Conservation (phyloP, 2,797 vertebrate species). For the Benthosema pterotum region DNA sequence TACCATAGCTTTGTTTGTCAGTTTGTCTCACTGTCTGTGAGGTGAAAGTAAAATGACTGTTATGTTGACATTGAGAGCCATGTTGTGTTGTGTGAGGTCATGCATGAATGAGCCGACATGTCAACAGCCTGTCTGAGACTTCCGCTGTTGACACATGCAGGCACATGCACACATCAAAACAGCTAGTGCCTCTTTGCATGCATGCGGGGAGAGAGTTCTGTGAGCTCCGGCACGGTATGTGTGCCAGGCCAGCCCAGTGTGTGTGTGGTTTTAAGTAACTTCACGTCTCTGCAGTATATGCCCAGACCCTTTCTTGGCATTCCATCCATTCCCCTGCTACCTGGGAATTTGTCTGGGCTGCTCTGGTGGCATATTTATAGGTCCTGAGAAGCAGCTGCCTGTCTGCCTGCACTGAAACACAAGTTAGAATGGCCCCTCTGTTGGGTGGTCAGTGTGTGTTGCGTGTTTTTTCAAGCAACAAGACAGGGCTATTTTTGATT, state of each 20-base stretch:
- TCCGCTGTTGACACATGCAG: neutral
- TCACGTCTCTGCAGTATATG: neutral
- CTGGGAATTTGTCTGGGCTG: conserved; percentile 66
- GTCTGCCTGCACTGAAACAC: conserved; percentile 27
- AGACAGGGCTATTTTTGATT: conserved; percentile 27
- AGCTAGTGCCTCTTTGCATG: neutral
- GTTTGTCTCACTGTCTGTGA: neutral
- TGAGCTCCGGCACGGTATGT: neutral
- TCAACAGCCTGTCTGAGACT: conserved; percentile 23
- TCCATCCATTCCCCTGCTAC: conserved; percentile 71
- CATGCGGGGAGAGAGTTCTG: neutral
- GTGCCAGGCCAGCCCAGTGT: neutral
- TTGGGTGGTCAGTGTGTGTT: conserved; percentile 37
- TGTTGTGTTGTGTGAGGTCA: conserved; percentile 16
- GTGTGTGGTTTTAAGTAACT: conserved; percentile 5
- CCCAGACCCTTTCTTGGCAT: conserved; percentile 50
- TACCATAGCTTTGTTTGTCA: neutral
- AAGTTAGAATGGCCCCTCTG: conserved; percentile 24
- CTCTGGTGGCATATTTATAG: conserved; percentile 64
- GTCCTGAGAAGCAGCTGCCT: conserved; percentile 57
- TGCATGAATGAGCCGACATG: neutral
- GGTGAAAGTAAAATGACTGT: neutral
- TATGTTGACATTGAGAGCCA: neutral
- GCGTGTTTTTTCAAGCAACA: conserved; percentile 27
- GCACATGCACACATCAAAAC: too few species aligned